Conservation (phyloP, 2,888 invertebrate species). For the Nectonema munidae region DNA sequence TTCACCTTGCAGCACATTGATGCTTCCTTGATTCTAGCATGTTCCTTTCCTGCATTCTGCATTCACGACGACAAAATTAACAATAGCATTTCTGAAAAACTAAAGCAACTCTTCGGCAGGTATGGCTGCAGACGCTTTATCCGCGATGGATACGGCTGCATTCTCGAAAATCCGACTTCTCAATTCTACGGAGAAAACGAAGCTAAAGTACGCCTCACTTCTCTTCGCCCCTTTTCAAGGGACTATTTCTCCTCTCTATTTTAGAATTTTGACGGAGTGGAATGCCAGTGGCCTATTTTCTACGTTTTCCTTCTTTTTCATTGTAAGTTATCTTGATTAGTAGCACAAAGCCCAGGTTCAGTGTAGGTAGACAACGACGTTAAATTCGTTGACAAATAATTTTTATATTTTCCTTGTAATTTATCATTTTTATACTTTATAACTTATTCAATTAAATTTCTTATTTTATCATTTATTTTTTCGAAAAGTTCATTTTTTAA, state of each 20-base stretch:
- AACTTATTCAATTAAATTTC: too few species aligned
- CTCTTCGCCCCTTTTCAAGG: neutral
- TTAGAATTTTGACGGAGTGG: conserved; percentile 60
- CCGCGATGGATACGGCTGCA: conserved; percentile 66
- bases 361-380: too few species aligned
- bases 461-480: too few species aligned
- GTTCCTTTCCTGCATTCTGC: conserved; percentile 88
- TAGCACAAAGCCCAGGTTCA: too few species aligned
- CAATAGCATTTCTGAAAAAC: conserved; percentile 46
- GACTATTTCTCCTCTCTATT: conserved; percentile 17
- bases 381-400: too few species aligned
- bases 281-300: conserved; percentile 91
- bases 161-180: conserved; percentile 42
- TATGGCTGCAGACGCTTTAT: conserved; percentile 74
- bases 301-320: conserved; percentile 80
- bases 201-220: conserved; percentile 32
- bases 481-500: too few species aligned
- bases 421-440: too few species aligned
- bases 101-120: conserved; percentile 36
- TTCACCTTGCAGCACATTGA: conserved; percentile 47
- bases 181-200: conserved; percentile 59
- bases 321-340: conserved; percentile 29
- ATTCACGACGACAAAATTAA: conserved; percentile 73
- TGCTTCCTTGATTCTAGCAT: conserved; percentile 52
- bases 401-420: too few species aligned